Evolutionary conservation across 2,113 vertebrate genomes (phyloP).

Genomic region (Cheirogaleus medius): DNA sequence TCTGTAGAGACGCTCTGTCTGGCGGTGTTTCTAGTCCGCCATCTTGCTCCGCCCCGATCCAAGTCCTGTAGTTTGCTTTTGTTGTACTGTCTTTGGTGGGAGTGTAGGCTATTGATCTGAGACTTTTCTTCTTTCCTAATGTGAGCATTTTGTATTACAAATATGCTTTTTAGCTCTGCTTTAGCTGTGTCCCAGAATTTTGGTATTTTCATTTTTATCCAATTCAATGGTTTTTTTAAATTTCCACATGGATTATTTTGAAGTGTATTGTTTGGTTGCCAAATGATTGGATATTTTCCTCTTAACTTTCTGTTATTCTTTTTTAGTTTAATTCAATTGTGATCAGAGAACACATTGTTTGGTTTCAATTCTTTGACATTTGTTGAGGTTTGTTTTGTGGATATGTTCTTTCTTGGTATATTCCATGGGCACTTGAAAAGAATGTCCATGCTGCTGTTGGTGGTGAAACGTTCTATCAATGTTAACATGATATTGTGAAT

Average conservation of each 20-base stretch:
- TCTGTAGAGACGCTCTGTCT: too few species aligned
- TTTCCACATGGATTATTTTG: conserved; percentile 6
- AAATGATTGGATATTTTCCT: neutral
- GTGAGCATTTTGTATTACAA: neutral
- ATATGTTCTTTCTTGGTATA: neutral
- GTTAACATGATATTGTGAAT: neutral
- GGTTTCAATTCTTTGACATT: neutral
- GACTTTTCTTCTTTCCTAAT: neutral
- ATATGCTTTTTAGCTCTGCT: neutral
- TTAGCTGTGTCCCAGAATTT: neutral
- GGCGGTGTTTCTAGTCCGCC: too few species aligned
- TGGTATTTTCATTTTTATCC: neutral
- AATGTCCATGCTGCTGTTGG: neutral
- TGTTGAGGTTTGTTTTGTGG: neutral
- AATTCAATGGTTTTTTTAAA: neutral
- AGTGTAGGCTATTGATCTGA: neutral
- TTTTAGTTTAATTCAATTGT: neutral
- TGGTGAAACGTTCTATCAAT: neutral
- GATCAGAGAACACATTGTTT: neutral
- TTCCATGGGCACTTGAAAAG: neutral
- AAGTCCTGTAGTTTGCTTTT: neutral
- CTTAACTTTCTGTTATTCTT: neutral
- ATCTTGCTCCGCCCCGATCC: too few species aligned
- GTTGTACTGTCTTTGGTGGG: neutral
- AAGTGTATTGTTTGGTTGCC: neutral